A percentile compares a stretch with the other conserved stretches of the same genome.
phyloP scores from a whole-genome alignment of 2,888 invertebrate species.

The Scaptodrosophila latifasciaeformis region DNA sequence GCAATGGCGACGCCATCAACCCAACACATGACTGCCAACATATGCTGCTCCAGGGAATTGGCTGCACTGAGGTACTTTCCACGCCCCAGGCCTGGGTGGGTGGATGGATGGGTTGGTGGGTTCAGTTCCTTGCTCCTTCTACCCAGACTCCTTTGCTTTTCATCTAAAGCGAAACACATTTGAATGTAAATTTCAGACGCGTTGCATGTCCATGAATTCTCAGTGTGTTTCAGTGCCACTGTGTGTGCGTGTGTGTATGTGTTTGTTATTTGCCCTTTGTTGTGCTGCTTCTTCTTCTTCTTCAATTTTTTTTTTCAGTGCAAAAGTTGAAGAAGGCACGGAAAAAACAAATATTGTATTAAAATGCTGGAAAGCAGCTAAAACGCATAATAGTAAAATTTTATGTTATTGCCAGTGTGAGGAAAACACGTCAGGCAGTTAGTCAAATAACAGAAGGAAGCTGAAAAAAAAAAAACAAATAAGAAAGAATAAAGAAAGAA shows the following conservation, averaged over 20 bases:
- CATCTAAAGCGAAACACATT: slow-evolving; percentile 67
- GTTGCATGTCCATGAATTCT: slow-evolving; percentile 64
- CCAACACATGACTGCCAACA: slow-evolving; percentile 36
- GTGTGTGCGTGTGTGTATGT: not conserved
- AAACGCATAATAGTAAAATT: slow-evolving; percentile 73
- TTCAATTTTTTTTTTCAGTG: slow-evolving; percentile 4
- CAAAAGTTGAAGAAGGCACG: slow-evolving; percentile 18
- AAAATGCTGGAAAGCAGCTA: slow-evolving; percentile 72
- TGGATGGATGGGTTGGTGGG: not conserved
- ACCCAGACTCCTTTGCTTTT: slow-evolving; percentile 19
- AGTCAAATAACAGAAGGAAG: slow-evolving; percentile 53
- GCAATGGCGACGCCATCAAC: not conserved
- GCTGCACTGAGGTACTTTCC: slow-evolving; percentile 43
- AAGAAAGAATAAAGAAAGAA: slow-evolving; percentile 3
- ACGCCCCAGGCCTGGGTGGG: not conserved
- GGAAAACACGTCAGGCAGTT: slow-evolving; percentile 71
- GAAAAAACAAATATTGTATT: slow-evolving; percentile 68
- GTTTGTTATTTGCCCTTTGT: slow-evolving; percentile 42
- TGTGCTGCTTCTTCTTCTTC: slow-evolving; percentile 16
- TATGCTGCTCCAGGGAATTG: slow-evolving; percentile 66
- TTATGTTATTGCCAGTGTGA: slow-evolving; percentile 70
- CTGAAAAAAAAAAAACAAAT: slow-evolving; percentile 18
- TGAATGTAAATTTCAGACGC: slow-evolving; percentile 67
- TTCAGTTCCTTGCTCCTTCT: slow-evolving; percentile 1
- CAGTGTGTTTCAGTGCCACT: slow-evolving; percentile 29